Evolutionary conservation across 1,140 invertebrate genomes (phyloP).

Genomic region (Aphidius ervi): DNA sequence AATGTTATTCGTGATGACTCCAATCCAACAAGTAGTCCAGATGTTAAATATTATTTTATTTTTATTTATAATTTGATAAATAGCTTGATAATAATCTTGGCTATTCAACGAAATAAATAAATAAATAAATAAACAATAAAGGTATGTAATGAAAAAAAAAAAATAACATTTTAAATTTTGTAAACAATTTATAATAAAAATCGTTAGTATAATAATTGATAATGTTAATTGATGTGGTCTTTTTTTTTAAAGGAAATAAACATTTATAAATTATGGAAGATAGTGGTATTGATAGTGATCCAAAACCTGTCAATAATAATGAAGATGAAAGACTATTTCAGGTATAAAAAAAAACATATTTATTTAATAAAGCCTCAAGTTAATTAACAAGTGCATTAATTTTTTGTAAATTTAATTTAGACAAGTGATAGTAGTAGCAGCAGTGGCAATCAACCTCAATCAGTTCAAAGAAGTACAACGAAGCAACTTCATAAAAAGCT

Average conservation of each 20-base stretch:
- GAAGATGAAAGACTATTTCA: conserved; percentile 52
- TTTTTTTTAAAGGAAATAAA: not conserved
- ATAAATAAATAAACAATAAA: no score
- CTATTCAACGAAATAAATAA: not conserved
- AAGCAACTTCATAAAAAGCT: conserved; percentile 54
- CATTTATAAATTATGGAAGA: conserved; percentile 55
- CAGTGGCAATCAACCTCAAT: conserved; percentile 46
- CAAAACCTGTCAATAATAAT: conserved; percentile 46
- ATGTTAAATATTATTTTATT: conserved; percentile 6
- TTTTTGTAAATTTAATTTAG: conserved; percentile 34
- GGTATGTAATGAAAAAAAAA: not conserved
- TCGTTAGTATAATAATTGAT: no score
- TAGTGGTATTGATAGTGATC: conserved; percentile 63
- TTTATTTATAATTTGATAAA: conserved; percentile 1
- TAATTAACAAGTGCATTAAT: no score
- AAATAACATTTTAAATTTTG: no score
- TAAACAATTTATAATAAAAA: no score
- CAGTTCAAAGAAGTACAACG: conserved; percentile 38
- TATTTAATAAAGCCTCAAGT: conserved; percentile 1
- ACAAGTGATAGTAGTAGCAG: conserved; percentile 49
- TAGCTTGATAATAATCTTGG: no score
- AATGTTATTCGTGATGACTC: conserved; percentile 2
- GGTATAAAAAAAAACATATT: conserved; percentile 32
- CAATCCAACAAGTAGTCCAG: conserved; percentile 27
- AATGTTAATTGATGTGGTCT: not conserved